Base-by-base conservation (phyloP, 2,113 vertebrate genomes). In the Aplodontia rufa region DNA sequence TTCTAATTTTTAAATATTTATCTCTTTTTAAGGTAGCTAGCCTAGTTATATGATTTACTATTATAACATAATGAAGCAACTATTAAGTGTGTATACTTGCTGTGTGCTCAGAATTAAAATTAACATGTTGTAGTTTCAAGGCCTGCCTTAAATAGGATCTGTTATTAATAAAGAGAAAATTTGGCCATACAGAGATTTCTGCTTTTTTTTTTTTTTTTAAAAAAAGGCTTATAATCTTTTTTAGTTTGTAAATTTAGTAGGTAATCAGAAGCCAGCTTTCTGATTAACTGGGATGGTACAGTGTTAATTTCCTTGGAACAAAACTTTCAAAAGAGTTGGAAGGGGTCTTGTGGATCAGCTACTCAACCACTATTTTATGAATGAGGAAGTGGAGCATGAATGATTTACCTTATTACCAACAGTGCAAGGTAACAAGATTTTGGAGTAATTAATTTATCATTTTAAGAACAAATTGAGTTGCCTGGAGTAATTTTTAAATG, bases 381-480 rank as follows among this genome's bases (percentile, higher is more conserved):
- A 60, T 72, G 37, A 92, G 40, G 20, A 93, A 84, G 82, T 6
- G 12, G 7, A 74, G 45, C 45, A 32, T 87, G n/a, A 87, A 72
- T 93, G 58, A 72, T 92, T 84, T 90, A n/a, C 17, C 20, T 74
- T 69, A 49, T 82, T 76, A 64, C 30, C 49, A 91, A 11, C 13
- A 75, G 30, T 55, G 47, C 35, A 86, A n/a, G 30, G 30, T 93
- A 85, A 85, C 58, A 62, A 75, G 81, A 75, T 40, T 87, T 92
- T 94, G 32, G 19, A 90, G 45, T 86, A 90, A 88, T 94, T 55
- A 88, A 81, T 87, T 94, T 89, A 69, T 78, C 35, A 84, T 82
- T 90, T 94, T 69, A 92, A 92, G 76, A 94, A 5, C 19, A 94
- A 90, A 85, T 6, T 93, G 75, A 95, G 10, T 82, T 13, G 82